These are phyloP conservation scores for Porites rus DNA, from an alignment of 92 coral and sea anemone species.

Conservation along the genomic window DNA sequence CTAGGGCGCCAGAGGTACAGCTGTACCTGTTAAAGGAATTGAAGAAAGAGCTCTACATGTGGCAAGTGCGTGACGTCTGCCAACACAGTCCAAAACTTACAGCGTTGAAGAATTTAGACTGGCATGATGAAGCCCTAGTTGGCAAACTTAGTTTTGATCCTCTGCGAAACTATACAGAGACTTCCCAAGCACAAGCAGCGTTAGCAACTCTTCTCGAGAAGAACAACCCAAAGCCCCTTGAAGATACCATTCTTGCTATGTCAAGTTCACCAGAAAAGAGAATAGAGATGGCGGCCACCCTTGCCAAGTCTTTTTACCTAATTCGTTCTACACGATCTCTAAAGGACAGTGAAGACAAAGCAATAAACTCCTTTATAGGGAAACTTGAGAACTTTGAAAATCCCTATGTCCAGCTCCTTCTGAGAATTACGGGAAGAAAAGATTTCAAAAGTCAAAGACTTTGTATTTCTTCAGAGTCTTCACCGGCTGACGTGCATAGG, in stretches of 20 bases:
- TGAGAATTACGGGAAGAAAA: slow-evolving; percentile 69
- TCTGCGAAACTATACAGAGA: slow-evolving; percentile 31
- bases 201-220: slow-evolving; percentile 66
- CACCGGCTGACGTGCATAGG: slow-evolving; percentile 68
- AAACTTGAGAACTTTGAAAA: slow-evolving; percentile 28
- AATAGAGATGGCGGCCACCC: slow-evolving; percentile 67
- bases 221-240: slow-evolving; percentile 38
- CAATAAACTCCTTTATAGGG: slow-evolving; percentile 50
- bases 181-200: slow-evolving; percentile 69
- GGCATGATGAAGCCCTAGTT: slow-evolving; percentile 47
- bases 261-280: slow-evolving; percentile 62
- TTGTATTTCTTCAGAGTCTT: slow-evolving; percentile 72
- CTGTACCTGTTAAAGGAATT: slow-evolving; percentile 85
- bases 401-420: slow-evolving; percentile 67
- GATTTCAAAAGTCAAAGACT: slow-evolving; percentile 68
- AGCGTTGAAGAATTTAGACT: slow-evolving; percentile 43
- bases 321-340: slow-evolving; percentile 73
- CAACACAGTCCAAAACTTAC: slow-evolving; percentile 62
- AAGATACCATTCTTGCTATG: slow-evolving; percentile 18
- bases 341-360: slow-evolving; percentile 82
- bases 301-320: slow-evolving; percentile 71
- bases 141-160: slow-evolving; percentile 75
- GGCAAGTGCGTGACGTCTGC: slow-evolving; percentile 69
- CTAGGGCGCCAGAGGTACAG: slow-evolving; percentile 40
- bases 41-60: slow-evolving; percentile 57